phyloP scores from a whole-genome alignment of 2,797 vertebrate species.

The Lindbergichthys nudifrons region DNA sequence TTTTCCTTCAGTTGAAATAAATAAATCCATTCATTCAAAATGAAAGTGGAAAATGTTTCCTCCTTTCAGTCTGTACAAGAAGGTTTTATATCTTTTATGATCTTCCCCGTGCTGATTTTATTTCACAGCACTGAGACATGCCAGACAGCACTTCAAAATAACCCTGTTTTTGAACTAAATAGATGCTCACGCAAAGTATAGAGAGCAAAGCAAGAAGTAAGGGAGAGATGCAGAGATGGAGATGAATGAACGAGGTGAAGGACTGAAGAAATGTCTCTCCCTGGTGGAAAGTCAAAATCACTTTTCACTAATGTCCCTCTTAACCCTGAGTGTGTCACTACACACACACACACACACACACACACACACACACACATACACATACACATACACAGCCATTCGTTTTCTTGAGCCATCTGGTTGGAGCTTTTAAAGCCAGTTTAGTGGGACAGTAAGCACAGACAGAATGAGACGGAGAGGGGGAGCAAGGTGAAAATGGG shows the following conservation, averaged over 20 bases:
- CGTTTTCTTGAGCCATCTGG: conserved; percentile 64
- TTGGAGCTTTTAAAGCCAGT: conserved; percentile 65
- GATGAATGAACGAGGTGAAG: conserved; percentile 67
- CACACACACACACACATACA: conserved; percentile 18
- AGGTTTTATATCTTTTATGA: conserved; percentile 25
- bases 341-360: conserved; percentile 11
- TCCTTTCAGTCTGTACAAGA: conserved; percentile 21
- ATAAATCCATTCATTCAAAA: conserved; percentile 4
- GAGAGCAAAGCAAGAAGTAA: conserved; percentile 49
- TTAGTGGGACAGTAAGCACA: conserved; percentile 52
- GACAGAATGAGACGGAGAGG: conserved; percentile 26
- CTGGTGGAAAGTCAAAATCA: conserved; percentile 67
- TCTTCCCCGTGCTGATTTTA: conserved; percentile 21
- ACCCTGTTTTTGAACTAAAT: conserved; percentile 59
- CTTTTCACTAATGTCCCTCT: conserved; percentile 71
- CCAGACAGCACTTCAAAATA: conserved; percentile 52
- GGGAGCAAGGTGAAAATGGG: conserved; percentile 51
- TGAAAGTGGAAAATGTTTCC: conserved; percentile 18
- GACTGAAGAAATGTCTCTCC: conserved; percentile 53
- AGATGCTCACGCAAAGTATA: conserved; percentile 58
- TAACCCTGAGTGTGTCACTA: conserved; percentile 67
- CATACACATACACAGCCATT: conserved; percentile 40
- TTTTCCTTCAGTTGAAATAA: background rate
- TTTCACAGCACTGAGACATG: conserved; percentile 29
- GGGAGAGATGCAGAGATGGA: conserved; percentile 52